Conservation (phyloP, 2,888 invertebrate genomes). For the Cyclophora punctaria region DNA sequence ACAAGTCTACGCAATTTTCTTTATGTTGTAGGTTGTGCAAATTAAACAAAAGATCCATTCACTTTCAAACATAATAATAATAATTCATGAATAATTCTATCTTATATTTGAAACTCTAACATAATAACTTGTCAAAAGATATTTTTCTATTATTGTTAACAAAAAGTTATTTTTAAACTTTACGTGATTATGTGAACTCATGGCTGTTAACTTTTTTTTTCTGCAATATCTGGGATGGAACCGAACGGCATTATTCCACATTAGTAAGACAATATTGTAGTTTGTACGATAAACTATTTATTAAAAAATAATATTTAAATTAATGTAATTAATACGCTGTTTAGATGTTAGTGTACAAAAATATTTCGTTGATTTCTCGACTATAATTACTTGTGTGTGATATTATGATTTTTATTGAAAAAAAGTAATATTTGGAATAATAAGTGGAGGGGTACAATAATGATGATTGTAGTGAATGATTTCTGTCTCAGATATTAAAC, state of each 20-base stretch:
- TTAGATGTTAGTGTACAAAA: conserved; percentile 46
- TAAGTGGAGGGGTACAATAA: conserved; percentile 12
- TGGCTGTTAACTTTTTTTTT: conserved; percentile 44
- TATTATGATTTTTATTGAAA: conserved; percentile 4
- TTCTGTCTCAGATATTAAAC: conserved; percentile 24
- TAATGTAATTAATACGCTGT: conserved; percentile 52
- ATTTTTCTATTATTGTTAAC: conserved; percentile 64
- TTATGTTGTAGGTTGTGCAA: too few species aligned
- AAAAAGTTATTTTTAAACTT: conserved; percentile 33
- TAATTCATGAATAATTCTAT: too few species aligned
- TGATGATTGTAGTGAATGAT: conserved; percentile 8
- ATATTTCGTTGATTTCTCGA: conserved; percentile 33
- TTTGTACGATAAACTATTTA: conserved; percentile 37
- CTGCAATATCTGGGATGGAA: conserved; percentile 67
- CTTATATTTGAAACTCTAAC: not conserved
- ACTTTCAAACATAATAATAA: too few species aligned
- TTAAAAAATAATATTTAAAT: conserved; percentile 48
- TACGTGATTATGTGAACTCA: conserved; percentile 34
- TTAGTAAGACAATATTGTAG: conserved; percentile 67
- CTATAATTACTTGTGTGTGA: conserved; percentile 24
- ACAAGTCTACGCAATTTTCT: too few species aligned
- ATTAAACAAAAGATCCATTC: too few species aligned
- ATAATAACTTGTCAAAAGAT: conserved; percentile 41
- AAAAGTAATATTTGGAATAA: conserved; percentile 6
- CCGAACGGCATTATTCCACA: conserved; percentile 40